phyloP scores from a whole-genome alignment of 53 echinoderm and acorn worm genomes.

The Arbacia lixula region DNA sequence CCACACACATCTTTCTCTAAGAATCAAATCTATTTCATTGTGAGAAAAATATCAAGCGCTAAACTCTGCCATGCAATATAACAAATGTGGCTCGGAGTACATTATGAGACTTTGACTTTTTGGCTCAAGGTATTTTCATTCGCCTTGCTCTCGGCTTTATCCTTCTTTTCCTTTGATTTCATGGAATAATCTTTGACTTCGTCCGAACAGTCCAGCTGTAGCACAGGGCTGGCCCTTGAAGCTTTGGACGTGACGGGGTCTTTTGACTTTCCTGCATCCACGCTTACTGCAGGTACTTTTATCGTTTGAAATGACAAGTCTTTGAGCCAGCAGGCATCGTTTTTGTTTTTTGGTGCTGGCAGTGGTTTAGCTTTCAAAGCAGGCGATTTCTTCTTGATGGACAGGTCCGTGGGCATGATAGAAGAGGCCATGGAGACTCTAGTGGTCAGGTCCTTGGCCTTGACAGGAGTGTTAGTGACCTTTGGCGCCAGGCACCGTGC shows the following conservation, averaged over 20 bases:
- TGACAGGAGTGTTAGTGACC: neutral
- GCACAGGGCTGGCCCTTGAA: too few relatives aligned
- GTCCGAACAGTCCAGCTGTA: too few relatives aligned
- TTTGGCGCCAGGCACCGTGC: conserved; percentile 21
- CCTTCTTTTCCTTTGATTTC: conserved; percentile 24
- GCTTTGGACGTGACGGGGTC: too few relatives aligned
- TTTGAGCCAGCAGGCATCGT: too few relatives aligned
- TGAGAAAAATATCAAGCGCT: too few relatives aligned
- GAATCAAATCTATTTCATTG: too few relatives aligned
- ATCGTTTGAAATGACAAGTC: too few relatives aligned
- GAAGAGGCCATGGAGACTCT: neutral
- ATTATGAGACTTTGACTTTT: neutral
- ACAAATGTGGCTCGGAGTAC: neutral
- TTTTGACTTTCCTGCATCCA: too few relatives aligned
- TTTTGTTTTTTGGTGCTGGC: conserved; percentile 13
- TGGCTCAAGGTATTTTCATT: neutral
- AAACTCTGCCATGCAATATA: neutral
- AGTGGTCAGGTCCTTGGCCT: neutral
- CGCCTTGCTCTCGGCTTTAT: neutral
- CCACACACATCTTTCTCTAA: too few relatives aligned
- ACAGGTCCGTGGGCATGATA: conserved; percentile 18
- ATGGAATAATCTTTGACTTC: conserved; percentile 25
- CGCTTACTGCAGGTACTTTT: too few relatives aligned
- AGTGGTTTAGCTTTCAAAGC: neutral
- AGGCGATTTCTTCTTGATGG: neutral